phyloP scores from a whole-genome alignment of 30 jellyfish, hydroid and myxozoan species.

The Nemopilema nomurai region DNA sequence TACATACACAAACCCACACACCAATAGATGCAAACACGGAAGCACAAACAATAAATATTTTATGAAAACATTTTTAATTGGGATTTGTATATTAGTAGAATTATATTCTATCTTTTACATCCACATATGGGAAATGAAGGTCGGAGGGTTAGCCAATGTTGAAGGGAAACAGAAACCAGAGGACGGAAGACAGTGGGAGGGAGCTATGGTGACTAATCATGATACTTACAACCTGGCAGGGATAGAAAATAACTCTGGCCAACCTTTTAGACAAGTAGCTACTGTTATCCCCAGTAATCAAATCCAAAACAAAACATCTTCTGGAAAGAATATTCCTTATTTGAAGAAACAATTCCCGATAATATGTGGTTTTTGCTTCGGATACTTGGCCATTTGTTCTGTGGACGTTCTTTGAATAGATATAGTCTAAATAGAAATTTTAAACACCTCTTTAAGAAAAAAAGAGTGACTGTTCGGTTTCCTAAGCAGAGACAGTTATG shows the following conservation, averaged over 20 bases:
- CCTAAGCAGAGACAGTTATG: conserved; percentile 20
- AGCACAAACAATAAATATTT: too few species aligned
- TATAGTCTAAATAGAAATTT: conserved; percentile 10
- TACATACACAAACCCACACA: not conserved
- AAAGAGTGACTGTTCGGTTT: not conserved
- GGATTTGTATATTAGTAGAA: too few species aligned
- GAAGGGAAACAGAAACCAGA: conserved; percentile 15
- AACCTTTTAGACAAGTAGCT: conserved; percentile 21
- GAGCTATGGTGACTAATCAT: not conserved
- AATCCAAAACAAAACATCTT: conserved; percentile 19
- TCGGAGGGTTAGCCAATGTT: too few species aligned
- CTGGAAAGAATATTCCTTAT: conserved; percentile 2
- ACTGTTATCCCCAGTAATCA: conserved; percentile 21
- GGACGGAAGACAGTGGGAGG: conserved; percentile 32
- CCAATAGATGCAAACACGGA: not conserved
- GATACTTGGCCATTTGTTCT: conserved; percentile 35
- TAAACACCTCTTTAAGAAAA: conserved; percentile 24
- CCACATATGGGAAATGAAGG: too few species aligned
- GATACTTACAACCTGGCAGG: conserved; percentile 27
- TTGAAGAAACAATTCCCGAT: not conserved
- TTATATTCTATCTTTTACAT: too few species aligned
- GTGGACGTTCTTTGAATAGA: conserved; percentile 10
- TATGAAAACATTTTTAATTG: too few species aligned
- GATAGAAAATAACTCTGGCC: conserved; percentile 31
- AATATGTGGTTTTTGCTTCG: conserved; percentile 16